Base-by-base conservation (phyloP, 2,888 invertebrate species). In the Tortrix viridana region DNA sequence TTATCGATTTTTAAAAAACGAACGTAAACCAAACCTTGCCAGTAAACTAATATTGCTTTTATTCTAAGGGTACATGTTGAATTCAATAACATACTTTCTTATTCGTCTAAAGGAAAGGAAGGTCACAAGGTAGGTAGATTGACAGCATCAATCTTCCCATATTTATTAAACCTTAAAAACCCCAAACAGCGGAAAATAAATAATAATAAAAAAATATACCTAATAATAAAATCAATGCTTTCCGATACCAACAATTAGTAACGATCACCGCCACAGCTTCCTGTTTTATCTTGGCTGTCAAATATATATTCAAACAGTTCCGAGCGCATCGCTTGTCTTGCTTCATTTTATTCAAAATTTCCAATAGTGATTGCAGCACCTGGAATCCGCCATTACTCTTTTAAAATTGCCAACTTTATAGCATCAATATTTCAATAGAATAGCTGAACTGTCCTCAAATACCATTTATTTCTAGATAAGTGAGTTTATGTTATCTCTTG, bases 341-440 rank as follows among this genome's bases (percentile, higher is more conserved):
- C 75, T 79, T 78, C 76, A 77, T 81, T 84, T 84, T 82, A 80
- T 85, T 81, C 73, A 66, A 69, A 70, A 69, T 67, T 67, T 66
- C 81, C 80, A 80, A 82, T 85, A 82, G 84, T 84, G 83, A 84
- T 84, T 82, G 82, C 75, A 75, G 74, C 86, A 86, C 83, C 86
- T 86, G 85, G 81, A 84, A 72, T 82, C 75, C 66, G 73, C 84
- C 79, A 85, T 85, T 82, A 84, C 81, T 85, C 85, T 84, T 84
- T 82, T 83, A 82, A 85, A 85, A 85, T 84, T 83, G 85, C 81
- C 79, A 80, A 81, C 76, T 83, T 82, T 85, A 85, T 82, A 77
- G 80, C 82, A 65, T 81, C 81, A 80, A 85, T 85, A 84, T 85
- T 83, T 85, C 82, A 85, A 69, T 79, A 68, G 75, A 80, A 84